Evolutionary conservation across 2,888 invertebrate genomes (phyloP).

Genomic region (Biston betularia): DNA sequence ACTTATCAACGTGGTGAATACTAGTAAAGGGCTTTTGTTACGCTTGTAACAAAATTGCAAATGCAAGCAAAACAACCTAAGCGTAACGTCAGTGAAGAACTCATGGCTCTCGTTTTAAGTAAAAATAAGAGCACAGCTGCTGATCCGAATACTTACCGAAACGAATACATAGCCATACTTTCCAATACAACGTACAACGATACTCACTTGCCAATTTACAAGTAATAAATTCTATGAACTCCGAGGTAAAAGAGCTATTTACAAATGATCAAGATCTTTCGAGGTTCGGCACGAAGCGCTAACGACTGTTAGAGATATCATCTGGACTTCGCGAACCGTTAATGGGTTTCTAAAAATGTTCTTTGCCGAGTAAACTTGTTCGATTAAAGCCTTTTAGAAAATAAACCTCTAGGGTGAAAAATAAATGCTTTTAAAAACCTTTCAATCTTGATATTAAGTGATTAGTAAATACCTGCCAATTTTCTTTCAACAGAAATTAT

Average conservation of each 20-base stretch:
- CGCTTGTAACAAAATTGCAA: no score
- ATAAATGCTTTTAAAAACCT: conserved; percentile 2
- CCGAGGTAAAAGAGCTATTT: conserved; percentile 28
- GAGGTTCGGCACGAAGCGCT: conserved; percentile 13
- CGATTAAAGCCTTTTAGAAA: conserved; percentile 23
- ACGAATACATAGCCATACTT: no score
- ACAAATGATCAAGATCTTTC: conserved; percentile 15
- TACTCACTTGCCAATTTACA: conserved; percentile 1
- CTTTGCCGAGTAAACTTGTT: conserved; percentile 12
- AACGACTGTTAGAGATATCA: conserved; percentile 29
- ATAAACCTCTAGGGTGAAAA: neutral
- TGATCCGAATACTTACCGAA: neutral
- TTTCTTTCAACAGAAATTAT: neutral
- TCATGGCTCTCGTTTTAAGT: no score
- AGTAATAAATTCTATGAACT: conserved; percentile 11
- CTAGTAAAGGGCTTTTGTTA: no score
- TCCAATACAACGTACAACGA: no score
- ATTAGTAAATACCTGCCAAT: neutral
- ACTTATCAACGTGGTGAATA: no score
- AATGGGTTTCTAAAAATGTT: conserved; percentile 28
- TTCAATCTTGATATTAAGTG: conserved; percentile 1
- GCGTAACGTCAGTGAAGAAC: no score
- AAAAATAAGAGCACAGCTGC: no score
- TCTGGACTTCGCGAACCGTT: conserved; percentile 9
- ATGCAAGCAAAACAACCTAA: no score